Evolutionary conservation across 2,797 vertebrate species (phyloP), one percentile per base, ranked within the genome.

Genomic region (Myotis myotis): DNA sequence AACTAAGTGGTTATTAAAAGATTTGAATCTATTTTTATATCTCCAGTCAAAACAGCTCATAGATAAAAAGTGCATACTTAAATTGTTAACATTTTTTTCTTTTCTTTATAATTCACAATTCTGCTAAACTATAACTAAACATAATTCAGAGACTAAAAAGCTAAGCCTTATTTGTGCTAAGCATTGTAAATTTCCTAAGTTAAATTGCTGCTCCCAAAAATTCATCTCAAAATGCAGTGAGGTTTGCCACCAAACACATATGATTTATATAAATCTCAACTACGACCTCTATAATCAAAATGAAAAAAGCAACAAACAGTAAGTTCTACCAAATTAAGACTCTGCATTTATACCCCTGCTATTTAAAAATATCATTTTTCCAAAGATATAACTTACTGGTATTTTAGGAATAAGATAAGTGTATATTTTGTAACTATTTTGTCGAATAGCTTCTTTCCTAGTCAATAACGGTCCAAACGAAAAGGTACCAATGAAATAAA

Each of bases 81-180:
- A 95, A 60, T 83, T 89, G 17, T 84, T 93, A 95, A 86, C n/a
- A 64, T 60, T n/a, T 44, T 86, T 22, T 17, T 49, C 19, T 38
- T 86, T 22, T 17, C 57, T 87, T 91, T 94, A 71, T 79, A 95
- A 86, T 76, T 87, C 70, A 93, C 38, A 87, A 94, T 88, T 94
- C 30, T 47, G 97, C 93, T 93, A 89, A 82, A 91, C 88, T 94
- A 62, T 96, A 97, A 68, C 97, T 97, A 95, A 95, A 95, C 16
- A 70, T 88, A 95, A 96, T 97, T 97, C 95, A 74, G 96, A 97
- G 64, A 78, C 74, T 92, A 70, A 95, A 0, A 7, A 94, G 28
- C 84, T 89, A 80, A 60, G 76, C 62, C n/a, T 72, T 95, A 74
- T 91, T 89, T 97, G 68, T 94, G 93, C 88, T 76, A 93, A 92